Evolutionary conservation across 2,113 vertebrate species (phyloP).

Genomic region (Nibea coibor): DNA sequence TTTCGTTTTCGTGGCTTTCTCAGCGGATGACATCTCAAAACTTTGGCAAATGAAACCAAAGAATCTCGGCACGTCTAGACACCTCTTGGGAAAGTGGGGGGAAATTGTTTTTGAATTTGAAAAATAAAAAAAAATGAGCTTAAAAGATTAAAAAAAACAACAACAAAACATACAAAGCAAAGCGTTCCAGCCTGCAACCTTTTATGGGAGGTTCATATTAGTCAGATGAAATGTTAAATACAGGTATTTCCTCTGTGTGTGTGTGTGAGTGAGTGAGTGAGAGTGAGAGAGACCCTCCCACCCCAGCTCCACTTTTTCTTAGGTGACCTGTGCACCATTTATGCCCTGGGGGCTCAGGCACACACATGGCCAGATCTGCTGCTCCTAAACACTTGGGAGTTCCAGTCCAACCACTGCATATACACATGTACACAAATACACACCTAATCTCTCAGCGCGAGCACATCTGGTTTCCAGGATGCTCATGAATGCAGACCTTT

Average conservation of each 20-base stretch:
- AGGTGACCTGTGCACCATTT: slow-evolving; percentile 70
- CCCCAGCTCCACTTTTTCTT: slow-evolving; percentile 34
- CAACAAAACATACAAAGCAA: not conserved
- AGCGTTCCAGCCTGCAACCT: not conserved
- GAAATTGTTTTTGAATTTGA: not conserved
- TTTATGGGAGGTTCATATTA: slow-evolving; percentile 39
- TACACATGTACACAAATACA: slow-evolving; percentile 28
- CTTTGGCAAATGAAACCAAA: slow-evolving; percentile 25
- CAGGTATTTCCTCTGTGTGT: slow-evolving; percentile 22
- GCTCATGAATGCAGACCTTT: slow-evolving; percentile 72
- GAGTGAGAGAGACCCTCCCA: slow-evolving; percentile 4
- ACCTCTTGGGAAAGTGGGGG: not conserved
- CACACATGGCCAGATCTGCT: slow-evolving; percentile 48
- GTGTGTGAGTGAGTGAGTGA: not conserved
- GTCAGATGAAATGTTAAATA: slow-evolving; percentile 45
- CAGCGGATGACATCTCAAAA: slow-evolving; percentile 23
- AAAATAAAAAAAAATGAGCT: not conserved
- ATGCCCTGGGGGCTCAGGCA: slow-evolving; percentile 55
- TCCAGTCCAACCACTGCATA: slow-evolving; percentile 32
- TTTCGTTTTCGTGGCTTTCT: slow-evolving; percentile 26
- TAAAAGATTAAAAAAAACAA: not conserved
- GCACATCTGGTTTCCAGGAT: slow-evolving; percentile 80
- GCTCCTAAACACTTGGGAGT: slow-evolving; percentile 44
- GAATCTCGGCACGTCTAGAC: slow-evolving; percentile 9
- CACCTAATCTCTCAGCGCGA: slow-evolving; percentile 45